Percentiles rank a stretch among this genome's conserved stretches.
These are phyloP conservation scores for Stenolophus ochropezus DNA, from an alignment of 2,888 invertebrate species.

Conservation along the genomic window DNA sequence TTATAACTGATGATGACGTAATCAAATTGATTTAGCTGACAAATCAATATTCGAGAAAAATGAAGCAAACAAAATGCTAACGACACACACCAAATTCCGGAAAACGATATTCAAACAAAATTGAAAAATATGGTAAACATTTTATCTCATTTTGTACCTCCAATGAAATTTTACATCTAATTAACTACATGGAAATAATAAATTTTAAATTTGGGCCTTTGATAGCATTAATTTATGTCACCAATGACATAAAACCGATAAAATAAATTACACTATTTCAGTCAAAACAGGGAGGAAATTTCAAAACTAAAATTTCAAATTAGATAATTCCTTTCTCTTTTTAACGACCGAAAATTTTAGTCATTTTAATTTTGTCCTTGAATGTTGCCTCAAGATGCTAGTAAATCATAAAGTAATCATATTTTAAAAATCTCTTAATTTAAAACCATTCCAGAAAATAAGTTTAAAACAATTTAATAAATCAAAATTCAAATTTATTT, in stretches of 20 bases:
- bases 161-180: background rate
- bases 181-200: conserved; percentile 2
- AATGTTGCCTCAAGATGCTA: background rate
- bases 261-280: background rate
- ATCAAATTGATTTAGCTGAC: conserved; percentile 44
- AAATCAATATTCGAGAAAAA: conserved; percentile 28
- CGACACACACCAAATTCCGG: background rate
- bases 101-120: conserved; percentile 28
- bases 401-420: background rate
- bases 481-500: no score
- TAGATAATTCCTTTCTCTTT: background rate
- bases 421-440: background rate
- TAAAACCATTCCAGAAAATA: background rate
- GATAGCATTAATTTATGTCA: background rate
- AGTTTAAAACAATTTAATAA: no score
- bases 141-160: background rate
- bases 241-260: background rate
- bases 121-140: background rate
- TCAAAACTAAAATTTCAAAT: background rate
- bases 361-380: conserved; percentile 2
- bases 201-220: background rate
- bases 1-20: conserved; percentile 40
- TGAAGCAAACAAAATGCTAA: conserved; percentile 7
- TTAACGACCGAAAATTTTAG: background rate
- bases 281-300: background rate